Base-by-base conservation (phyloP, 2,888 invertebrate species). In the Tipula unca region DNA sequence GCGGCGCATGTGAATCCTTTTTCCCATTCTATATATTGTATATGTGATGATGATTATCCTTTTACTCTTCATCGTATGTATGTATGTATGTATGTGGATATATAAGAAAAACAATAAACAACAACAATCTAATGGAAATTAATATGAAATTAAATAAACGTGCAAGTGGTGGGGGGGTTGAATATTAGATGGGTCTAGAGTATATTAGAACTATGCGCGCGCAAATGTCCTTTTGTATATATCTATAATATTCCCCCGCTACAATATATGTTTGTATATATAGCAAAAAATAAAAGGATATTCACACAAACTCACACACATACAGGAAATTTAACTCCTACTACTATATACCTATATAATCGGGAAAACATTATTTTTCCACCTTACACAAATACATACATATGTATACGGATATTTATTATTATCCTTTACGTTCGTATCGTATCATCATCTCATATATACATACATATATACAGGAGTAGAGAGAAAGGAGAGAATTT, bases 151-250 rank as follows among this genome's bases (percentile, higher is more conserved):
- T 69, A 69, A 69, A 69, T 10, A 25, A 17, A 69, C 1, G 10
- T 1, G 25, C n/a, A 48, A n/a, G 4, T 17, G 13, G 69, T 69
- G 69, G 69, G 69, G 69, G 69, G n/a, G n/a, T n/a, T 13, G 20
- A 69, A 69, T 69, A 69, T 69, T 69, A 69, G 69, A 69, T 10
- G 2, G 69, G 69, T 69, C 69, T 69, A 69, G n/a, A n/a, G 69
- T 69, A 25, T 69, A 13, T 69, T 25, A 69, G 10, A 69, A 69
- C 69, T 69, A 69, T 69, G 69, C 69, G 69, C 69, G 25, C 69
- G 69, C 69, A 69, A 69, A 69, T 69, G 69, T 69, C 69, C 69
- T 69, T 69, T 69, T 69, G 25, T 69, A 69, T 69, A 69, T n/a
- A n/a, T n/a, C n/a, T n/a, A n/a, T 25, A 69, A n/a, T 69, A 25